Base-by-base conservation (phyloP, 2,888 invertebrate genomes). In the Volucella inanis region DNA sequence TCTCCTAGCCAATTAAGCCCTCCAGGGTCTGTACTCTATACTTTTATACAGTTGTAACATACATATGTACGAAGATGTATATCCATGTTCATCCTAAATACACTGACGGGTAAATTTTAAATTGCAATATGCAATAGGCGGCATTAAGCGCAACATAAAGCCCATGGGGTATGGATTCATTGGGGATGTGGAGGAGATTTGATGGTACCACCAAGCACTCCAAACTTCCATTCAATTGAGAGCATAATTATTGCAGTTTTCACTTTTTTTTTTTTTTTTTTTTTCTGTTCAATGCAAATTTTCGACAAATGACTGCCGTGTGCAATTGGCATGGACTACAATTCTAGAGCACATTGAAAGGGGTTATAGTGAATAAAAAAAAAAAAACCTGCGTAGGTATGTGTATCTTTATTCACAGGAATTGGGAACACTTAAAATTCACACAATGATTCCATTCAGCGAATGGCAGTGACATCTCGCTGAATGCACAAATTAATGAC, bases 401-500 rank as follows among this genome's bases (percentile, higher is more conserved):
- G 31, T 31, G 31, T 31, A 31, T 31, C 31, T 31, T 6, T 31
- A 6, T 31, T 31, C 31, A 31, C 31, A 31, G 31, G 31, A 31
- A 31, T 31, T 31, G 65, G n/a, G 59, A 72, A 41, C 72, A 74
- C 64, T 74, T 79, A 70, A 84, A 79, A 70, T 75, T 65, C 79
- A 38, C 50, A 78, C 74, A 83, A 65, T 74, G 64, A 64, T 75
- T 81, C 64, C 22, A 74, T 70, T 70, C 54, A 74, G 65, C 64
- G 74, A 54, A 57, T 84, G 78, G 55, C 64, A 74, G 47, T 75
- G 83, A 84, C 83, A 79, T 79, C 83, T 75, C 68, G 79, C 74
- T 84, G 68, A 79, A 74, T 83, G 65, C 39, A 84, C 79, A 79
- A 84, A 79, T 84, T 84, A 79, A 79, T 79, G 52, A 47, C 70